Evolutionary conservation across 37 sponge, comb jelly and placozoan genomes (phyloP).

Genomic region (Cliona cf. orientalis): DNA sequence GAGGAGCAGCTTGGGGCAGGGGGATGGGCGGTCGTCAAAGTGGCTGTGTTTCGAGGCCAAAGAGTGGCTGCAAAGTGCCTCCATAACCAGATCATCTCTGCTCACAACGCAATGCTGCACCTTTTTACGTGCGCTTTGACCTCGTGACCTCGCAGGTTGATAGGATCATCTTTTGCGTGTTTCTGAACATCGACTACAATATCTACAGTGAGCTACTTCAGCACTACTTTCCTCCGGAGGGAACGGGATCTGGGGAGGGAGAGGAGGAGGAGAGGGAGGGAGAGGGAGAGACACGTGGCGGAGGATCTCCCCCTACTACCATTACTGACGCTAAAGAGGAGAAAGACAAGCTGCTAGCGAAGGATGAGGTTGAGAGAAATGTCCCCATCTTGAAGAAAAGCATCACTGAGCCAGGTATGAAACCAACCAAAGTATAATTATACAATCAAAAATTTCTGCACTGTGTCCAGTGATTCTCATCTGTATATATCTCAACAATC

Average conservation of each 20-base stretch:
- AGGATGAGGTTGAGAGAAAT: no score
- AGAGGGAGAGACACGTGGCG: no score
- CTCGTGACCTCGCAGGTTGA: conserved; percentile 66
- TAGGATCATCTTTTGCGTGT: conserved; percentile 89
- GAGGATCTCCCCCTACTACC: not conserved
- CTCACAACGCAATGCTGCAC: no score
- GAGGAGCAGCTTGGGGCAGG: conserved; percentile 52
- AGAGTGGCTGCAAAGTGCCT: conserved; percentile 60
- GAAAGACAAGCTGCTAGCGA: conserved; percentile 8
- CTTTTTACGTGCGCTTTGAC: no score
- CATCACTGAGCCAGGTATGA: conserved; percentile 20
- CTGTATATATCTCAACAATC: not conserved
- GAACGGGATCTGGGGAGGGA: not conserved
- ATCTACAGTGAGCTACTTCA: conserved; percentile 68
- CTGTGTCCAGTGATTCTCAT: not conserved
- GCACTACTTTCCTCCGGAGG: conserved; percentile 73
- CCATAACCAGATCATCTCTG: conserved; percentile 47
- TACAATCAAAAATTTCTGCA: not conserved
- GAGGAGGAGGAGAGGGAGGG: no score
- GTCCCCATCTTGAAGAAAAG: not conserved
- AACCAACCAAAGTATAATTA: not conserved
- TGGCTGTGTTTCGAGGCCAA: conserved; percentile 46
- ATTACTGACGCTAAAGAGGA: not conserved
- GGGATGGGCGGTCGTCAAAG: conserved; percentile 49
- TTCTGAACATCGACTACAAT: conserved; percentile 67